These are phyloP conservation scores for Leptinotarsa defecta DNA, from an alignment of 1,140 invertebrate species.

Conservation along the genomic window DNA sequence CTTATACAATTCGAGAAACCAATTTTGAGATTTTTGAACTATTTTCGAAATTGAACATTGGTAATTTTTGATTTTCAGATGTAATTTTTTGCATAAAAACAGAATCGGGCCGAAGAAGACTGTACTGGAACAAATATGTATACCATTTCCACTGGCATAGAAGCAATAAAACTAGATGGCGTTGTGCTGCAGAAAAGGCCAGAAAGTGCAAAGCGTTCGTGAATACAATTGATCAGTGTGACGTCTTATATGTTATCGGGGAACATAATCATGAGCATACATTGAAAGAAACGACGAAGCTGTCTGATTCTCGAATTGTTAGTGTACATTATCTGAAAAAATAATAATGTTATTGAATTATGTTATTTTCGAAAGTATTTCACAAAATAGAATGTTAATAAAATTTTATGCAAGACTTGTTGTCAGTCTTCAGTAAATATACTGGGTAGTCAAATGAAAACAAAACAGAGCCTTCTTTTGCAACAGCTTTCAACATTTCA, in stretches of 20 bases:
- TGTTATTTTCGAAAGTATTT: not conserved
- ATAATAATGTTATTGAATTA: no score
- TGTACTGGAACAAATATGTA: conserved; percentile 24
- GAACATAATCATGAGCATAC: not conserved
- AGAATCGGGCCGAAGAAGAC: not conserved
- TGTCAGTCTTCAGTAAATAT: no score
- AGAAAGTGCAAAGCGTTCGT: conserved; percentile 36
- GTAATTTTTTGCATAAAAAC: not conserved
- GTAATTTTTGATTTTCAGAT: not conserved
- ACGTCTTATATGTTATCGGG: conserved; percentile 28
- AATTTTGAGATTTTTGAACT: no score
- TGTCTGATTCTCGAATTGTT: not conserved
- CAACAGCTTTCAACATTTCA: no score
- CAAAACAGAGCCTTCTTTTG: no score
- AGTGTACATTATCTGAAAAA: no score
- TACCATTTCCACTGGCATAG: conserved; percentile 37
- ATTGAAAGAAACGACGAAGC: not conserved
- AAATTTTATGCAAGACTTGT: no score
- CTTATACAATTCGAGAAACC: no score
- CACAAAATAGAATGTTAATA: not conserved
- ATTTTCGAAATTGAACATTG: no score
- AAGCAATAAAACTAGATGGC: conserved; percentile 37
- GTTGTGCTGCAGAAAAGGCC: conserved; percentile 33
- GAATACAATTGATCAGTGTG: conserved; percentile 32
- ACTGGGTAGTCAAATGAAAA: no score